Evolutionary conservation across 2,113 vertebrate genomes (phyloP).

Genomic region (Vidua chalybeata): DNA sequence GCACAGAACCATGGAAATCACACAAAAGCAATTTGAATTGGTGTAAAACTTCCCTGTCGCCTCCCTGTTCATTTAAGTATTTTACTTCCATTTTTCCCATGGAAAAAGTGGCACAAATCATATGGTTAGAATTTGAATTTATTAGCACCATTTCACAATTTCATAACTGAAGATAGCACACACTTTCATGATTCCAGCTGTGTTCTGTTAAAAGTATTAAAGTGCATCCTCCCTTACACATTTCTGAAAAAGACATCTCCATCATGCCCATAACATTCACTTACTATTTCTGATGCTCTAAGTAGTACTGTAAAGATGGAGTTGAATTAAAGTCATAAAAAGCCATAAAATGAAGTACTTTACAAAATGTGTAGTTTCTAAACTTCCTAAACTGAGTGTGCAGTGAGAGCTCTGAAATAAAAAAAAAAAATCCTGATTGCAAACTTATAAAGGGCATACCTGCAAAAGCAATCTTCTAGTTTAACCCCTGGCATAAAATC

Average conservation of each 20-base stretch:
- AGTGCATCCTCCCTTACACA: not conserved
- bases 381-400: not conserved
- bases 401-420: not conserved
- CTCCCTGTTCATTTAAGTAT: not conserved
- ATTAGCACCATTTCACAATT: not conserved
- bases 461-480: not conserved
- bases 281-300: slow-evolving; percentile 14
- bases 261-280: not conserved
- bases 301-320: not conserved
- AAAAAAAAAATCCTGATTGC: not conserved
- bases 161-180: not conserved
- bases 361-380: not conserved
- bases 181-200: not conserved
- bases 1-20: not conserved
- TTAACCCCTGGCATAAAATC: not conserved
- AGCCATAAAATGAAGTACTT: slow-evolving; percentile 35
- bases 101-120: not conserved
- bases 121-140: not conserved
- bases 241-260: slow-evolving; percentile 3
- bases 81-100: not conserved
- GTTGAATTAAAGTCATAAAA: not conserved
- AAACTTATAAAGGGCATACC: not conserved
- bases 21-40: not conserved
- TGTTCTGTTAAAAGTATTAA: not conserved
- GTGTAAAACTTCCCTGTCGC: not conserved